Evolutionary conservation across 2,113 vertebrate species (phyloP), one percentile per base, ranked within the genome.

Genomic region (Centrocercus urophasianus): DNA sequence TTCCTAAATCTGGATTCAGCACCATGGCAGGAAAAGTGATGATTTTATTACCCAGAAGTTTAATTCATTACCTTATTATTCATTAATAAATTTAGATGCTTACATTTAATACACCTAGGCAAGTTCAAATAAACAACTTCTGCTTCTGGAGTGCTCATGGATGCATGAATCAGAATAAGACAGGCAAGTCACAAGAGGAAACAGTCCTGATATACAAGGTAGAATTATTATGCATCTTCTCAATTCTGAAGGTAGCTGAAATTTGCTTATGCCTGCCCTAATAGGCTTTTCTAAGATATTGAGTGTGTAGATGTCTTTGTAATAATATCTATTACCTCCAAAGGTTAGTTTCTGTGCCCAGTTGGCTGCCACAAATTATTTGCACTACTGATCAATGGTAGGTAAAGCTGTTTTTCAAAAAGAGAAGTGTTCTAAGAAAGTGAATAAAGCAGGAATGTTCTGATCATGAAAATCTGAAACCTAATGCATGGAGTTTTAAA

Each of bases 401-500:
- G 59, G 45, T 71, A 50, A 80, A 92, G 43, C 34, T 45, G 15
- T 18, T 56, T 67, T 90, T 91, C 43, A 88, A 30, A 78, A 25
- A 42, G 43, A 67, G 3, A 10, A 75, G 28, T 17, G 32, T 78
- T 91, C 70, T 67, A 43, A 34, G 12, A 61, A 21, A 54, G 4
- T 19, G 13, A 34, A 43, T 71, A 43, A 69, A 43, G 20, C 20
- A 84, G 42, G n/a, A 64, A n/a, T 22, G 3, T 57, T 52, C 11
- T 67, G 50, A 48, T 66, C 50, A 59, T 83, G 30, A 66, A 89
- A 78, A 85, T 69, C 78, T 87, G 25, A 84, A 16, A 45, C 57
- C 38, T 71, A 32, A 59, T 63, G 59, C 0, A 1, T 0, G 1
- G 16, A 48, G 25, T 70, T 86, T 7, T 30, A 11, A 74, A 89